Conservation (phyloP, 1,140 invertebrate genomes). For the Galendromus occidentalis region DNA sequence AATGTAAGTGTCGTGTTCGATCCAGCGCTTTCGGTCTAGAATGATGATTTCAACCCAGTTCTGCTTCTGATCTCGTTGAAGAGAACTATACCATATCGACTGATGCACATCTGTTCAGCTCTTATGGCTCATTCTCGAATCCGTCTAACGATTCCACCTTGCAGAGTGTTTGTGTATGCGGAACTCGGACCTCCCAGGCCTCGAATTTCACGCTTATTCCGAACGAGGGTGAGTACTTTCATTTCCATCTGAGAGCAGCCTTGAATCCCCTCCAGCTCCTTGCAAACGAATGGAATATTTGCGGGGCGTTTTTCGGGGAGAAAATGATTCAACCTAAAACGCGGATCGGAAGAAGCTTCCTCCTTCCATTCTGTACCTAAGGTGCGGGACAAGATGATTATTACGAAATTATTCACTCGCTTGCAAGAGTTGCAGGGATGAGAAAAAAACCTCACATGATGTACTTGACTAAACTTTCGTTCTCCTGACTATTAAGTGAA, state of each 20-base stretch:
- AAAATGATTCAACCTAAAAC: conserved; percentile 4
- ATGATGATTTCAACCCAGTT: conserved; percentile 3
- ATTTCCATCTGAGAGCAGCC: too few species aligned
- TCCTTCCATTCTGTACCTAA: conserved; percentile 1
- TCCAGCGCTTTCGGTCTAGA: background rate
- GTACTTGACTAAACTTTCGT: conserved; percentile 3
- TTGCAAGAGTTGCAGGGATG: too few species aligned
- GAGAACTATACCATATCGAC: background rate
- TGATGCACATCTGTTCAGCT: too few species aligned
- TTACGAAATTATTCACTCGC: too few species aligned
- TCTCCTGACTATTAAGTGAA: background rate
- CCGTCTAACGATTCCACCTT: too few species aligned
- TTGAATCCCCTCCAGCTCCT: conserved; percentile 3
- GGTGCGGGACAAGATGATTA: background rate
- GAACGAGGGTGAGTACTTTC: too few species aligned
- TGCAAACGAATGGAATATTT: conserved; percentile 1
- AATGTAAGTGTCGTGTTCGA: background rate
- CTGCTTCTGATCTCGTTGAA: conserved; percentile 5
- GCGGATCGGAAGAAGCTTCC: background rate
- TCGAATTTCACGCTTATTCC: too few species aligned
- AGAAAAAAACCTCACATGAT: background rate
- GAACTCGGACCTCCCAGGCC: too few species aligned
- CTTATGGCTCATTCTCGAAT: too few species aligned
- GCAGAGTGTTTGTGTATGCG: too few species aligned
- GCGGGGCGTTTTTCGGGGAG: conserved; percentile 2